Evolutionary conservation across 2,888 invertebrate species (phyloP).

Genomic region (Sinentomon sp.): DNA sequence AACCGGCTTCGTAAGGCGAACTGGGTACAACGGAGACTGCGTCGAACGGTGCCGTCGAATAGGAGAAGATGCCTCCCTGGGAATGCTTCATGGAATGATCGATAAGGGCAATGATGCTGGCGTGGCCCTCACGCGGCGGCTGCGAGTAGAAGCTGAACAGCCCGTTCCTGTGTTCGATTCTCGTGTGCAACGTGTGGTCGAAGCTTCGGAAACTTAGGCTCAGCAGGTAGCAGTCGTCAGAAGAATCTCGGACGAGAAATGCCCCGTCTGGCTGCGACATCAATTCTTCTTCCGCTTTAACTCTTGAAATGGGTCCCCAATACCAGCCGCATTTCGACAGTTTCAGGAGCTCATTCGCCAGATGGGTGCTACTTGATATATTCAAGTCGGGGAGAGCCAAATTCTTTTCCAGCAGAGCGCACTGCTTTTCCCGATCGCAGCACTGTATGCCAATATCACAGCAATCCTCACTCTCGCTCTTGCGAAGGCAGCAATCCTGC

Average conservation of each 20-base stretch:
- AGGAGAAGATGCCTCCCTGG: slow-evolving; percentile 39
- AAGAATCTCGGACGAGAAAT: slow-evolving; percentile 49
- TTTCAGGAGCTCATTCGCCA: slow-evolving; percentile 23
- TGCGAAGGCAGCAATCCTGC: too few species aligned
- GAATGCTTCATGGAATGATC: slow-evolving; percentile 42
- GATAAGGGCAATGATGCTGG: slow-evolving; percentile 39
- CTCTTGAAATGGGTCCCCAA: slow-evolving; percentile 46
- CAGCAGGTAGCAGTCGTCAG: slow-evolving; percentile 36
- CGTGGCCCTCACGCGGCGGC: slow-evolving; percentile 26
- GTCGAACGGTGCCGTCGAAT: slow-evolving; percentile 35
- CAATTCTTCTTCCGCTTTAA: slow-evolving; percentile 39
- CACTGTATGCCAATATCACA: too few species aligned
- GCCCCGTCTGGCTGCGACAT: slow-evolving; percentile 40
- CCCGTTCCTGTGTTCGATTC: slow-evolving; percentile 41
- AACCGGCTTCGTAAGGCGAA: slow-evolving; percentile 40
- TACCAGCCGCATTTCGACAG: slow-evolving; percentile 35
- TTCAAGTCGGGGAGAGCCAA: too few species aligned
- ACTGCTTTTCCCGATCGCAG: too few species aligned
- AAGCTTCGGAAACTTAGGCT: slow-evolving; percentile 40
- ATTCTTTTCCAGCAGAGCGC: too few species aligned
- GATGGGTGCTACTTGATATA: too few species aligned
- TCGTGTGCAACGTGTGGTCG: slow-evolving; percentile 34
- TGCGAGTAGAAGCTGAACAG: slow-evolving; percentile 26
- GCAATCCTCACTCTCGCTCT: too few species aligned
- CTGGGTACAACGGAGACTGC: slow-evolving; percentile 38